Evolutionary conservation across 2,888 invertebrate species (phyloP).

Genomic region (Hanleya hanleyi): DNA sequence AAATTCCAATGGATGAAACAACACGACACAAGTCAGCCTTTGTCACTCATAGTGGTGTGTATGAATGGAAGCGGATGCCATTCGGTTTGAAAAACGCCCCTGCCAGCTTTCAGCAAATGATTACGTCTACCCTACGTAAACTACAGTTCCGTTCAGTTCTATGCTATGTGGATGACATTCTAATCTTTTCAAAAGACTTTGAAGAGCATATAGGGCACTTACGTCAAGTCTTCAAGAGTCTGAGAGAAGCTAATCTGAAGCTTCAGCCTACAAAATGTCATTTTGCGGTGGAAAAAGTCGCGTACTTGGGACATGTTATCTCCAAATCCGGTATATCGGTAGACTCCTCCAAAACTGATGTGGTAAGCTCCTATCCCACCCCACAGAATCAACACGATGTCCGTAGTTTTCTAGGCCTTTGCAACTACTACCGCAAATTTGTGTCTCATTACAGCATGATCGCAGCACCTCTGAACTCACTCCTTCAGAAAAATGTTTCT

Average conservation of each 20-base stretch:
- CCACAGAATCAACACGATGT: slow-evolving; percentile 16
- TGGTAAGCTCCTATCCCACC: slow-evolving; percentile 11
- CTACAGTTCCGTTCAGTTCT: slow-evolving; percentile 18
- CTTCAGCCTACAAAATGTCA: slow-evolving; percentile 24
- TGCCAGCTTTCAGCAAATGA: slow-evolving; percentile 13
- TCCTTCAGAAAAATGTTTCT: slow-evolving; percentile 46
- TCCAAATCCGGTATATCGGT: slow-evolving; percentile 19
- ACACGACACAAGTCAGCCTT: slow-evolving; percentile 22
- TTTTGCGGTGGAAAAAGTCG: slow-evolving; percentile 17
- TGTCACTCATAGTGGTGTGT: slow-evolving; percentile 2
- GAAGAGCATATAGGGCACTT: slow-evolving; percentile 19
- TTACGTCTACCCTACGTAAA: slow-evolving; percentile 16
- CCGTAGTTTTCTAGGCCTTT: slow-evolving; percentile 11
- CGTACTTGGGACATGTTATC: slow-evolving; percentile 25
- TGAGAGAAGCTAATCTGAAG: slow-evolving; percentile 14
- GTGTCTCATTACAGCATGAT: slow-evolving; percentile 40
- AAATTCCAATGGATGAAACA: neutral
- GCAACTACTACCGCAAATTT: slow-evolving; percentile 45
- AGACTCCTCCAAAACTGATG: slow-evolving; percentile 13
- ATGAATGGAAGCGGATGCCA: slow-evolving; percentile 12
- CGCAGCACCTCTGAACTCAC: slow-evolving; percentile 49
- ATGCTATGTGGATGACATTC: slow-evolving; percentile 29
- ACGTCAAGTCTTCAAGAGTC: slow-evolving; percentile 9
- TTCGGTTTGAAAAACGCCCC: slow-evolving; percentile 21
- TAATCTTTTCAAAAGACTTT: slow-evolving; percentile 12